Conservation (phyloP, 2,888 invertebrate species). For the Pocota personata region DNA sequence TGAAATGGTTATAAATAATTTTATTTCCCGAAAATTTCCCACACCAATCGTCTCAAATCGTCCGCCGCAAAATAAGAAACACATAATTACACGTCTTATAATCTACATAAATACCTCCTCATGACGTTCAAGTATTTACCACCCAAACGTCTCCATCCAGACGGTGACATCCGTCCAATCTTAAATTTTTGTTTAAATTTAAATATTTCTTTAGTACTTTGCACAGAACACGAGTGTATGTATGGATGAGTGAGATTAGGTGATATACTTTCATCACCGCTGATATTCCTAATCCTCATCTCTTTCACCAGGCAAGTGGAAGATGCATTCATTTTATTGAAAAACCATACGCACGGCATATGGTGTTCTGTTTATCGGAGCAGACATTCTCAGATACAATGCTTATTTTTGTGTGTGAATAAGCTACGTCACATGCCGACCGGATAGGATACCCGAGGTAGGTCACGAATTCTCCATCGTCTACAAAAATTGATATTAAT, state of each 20-base stretch:
- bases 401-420: not conserved
- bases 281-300: too few relatives aligned
- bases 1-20: not conserved
- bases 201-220: not conserved
- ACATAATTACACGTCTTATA: not conserved
- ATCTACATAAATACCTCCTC: not conserved
- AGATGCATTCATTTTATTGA: not conserved
- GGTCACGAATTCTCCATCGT: slow-evolving; percentile 18
- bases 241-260: not conserved
- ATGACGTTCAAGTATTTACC: not conserved
- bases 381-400: not conserved
- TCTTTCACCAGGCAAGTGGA: not conserved
- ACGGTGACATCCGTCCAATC: not conserved
- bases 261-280: too few relatives aligned
- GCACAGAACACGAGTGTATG: not conserved
- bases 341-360: not conserved
- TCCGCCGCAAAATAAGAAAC: not conserved
- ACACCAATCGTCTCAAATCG: not conserved
- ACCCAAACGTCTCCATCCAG: not conserved
- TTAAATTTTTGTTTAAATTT: not conserved
- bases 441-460: slow-evolving; percentile 5
- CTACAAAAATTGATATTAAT: not conserved
- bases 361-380: not conserved
- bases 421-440: slow-evolving; percentile 5
- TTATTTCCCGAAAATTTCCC: not conserved